Evolutionary conservation across 2,113 vertebrate genomes (phyloP).

Genomic region (Phalacrocorax pelagicus): DNA sequence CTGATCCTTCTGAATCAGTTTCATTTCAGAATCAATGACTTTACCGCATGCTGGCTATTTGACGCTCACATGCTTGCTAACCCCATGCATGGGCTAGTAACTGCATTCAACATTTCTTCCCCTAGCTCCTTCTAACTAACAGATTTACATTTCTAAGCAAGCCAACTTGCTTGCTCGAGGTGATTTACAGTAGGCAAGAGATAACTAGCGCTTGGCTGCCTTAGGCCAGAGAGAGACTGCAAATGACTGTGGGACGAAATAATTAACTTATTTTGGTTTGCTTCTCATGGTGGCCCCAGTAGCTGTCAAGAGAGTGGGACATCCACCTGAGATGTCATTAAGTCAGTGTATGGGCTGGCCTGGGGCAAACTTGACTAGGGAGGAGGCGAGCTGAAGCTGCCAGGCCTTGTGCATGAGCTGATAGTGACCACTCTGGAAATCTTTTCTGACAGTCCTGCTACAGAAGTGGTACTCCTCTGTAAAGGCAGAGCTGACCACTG

Average conservation of each 20-base stretch:
- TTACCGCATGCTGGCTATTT: not conserved
- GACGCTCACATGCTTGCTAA: not conserved
- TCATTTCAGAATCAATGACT: conserved; percentile 8
- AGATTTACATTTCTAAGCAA: not conserved
- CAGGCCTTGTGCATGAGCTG: not conserved
- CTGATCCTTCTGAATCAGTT: conserved; percentile 3
- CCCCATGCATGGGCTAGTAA: not conserved
- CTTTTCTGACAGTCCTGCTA: not conserved
- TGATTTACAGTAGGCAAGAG: not conserved
- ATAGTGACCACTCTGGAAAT: not conserved
- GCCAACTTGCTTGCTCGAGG: not conserved
- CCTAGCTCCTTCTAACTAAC: not conserved
- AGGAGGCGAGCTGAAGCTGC: not conserved
- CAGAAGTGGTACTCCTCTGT: not conserved
- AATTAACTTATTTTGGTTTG: not conserved
- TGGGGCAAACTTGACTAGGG: not conserved
- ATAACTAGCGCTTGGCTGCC: not conserved
- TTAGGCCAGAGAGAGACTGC: not conserved
- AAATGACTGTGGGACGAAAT: not conserved
- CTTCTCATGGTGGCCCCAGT: rapidly evolving
- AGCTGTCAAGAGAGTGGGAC: not conserved
- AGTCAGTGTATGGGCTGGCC: rapidly evolving
- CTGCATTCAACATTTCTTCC: not conserved
- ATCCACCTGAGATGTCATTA: rapidly evolving
- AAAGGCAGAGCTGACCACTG: not conserved